These are phyloP conservation scores for Procavia capensis DNA, from an alignment of 2,113 vertebrate genomes.

Conservation along the genomic window DNA sequence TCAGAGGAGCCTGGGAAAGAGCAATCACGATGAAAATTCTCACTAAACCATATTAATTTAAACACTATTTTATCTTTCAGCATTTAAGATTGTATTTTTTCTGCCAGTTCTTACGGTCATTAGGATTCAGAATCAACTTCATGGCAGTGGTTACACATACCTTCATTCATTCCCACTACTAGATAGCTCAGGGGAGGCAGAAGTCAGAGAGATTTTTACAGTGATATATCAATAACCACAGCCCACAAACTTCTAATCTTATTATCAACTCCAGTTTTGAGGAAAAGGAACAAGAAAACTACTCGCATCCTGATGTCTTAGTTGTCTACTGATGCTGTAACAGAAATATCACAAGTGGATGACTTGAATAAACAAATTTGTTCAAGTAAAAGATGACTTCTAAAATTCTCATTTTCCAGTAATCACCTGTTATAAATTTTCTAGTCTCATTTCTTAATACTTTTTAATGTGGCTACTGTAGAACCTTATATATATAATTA, in stretches of 20 bases:
- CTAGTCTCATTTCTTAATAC: not conserved
- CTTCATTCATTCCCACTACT: not conserved
- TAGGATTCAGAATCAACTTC: too few species aligned
- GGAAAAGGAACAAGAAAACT: not conserved
- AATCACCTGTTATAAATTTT: not conserved
- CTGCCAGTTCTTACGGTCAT: not conserved
- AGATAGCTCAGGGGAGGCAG: not conserved
- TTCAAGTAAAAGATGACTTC: not conserved
- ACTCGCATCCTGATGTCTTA: not conserved
- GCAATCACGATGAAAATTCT: not conserved
- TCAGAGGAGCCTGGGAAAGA: conserved; percentile 10
- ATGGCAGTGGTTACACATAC: not conserved
- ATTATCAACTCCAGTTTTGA: not conserved
- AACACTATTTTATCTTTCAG: not conserved
- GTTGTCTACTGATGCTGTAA: too few species aligned
- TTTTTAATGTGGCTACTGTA: not conserved
- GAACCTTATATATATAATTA: not conserved
- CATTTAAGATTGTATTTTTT: conserved; percentile 42
- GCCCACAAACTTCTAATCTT: not conserved
- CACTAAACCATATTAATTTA: not conserved
- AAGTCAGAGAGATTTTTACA: conserved; percentile 5
- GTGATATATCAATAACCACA: not conserved
- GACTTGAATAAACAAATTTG: too few species aligned
- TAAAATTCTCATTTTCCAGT: not conserved
- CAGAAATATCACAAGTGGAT: too few species aligned